Conservation (phyloP, 1,140 invertebrate species). For the Atta colombica region DNA sequence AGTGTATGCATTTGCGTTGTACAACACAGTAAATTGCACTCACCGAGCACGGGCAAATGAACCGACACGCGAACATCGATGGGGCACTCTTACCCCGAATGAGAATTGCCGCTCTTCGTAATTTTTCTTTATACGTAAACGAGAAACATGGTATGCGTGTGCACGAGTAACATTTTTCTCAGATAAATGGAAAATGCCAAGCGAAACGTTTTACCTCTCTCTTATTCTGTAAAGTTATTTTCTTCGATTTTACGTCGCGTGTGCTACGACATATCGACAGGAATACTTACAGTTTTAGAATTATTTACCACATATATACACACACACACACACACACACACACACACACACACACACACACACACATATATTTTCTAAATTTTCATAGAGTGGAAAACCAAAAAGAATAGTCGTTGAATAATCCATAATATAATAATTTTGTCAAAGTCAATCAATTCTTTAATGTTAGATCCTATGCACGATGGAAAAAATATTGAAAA, state of each 20-base stretch:
- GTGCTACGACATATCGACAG: background rate
- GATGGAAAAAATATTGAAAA: no score
- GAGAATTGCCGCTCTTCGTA: background rate
- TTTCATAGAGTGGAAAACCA: background rate
- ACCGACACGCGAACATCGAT: background rate
- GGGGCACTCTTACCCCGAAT: background rate
- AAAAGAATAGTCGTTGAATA: background rate
- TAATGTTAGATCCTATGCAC: background rate
- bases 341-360: no score
- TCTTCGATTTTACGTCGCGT: slow-evolving; percentile 31
- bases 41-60: background rate
- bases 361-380: no score
- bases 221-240: background rate
- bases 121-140: slow-evolving; percentile 36
- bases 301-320: background rate
- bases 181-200: background rate
- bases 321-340: no score
- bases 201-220: background rate
- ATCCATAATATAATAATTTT: background rate
- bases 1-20: background rate
- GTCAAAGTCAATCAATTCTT: background rate
- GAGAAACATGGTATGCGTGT: background rate
- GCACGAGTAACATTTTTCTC: background rate
- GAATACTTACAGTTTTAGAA: slow-evolving; percentile 3
- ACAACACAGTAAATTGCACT: slow-evolving; percentile 17